Evolutionary conservation across 1,140 invertebrate genomes (phyloP).

Genomic region (Tetramorium parvispinum): DNA sequence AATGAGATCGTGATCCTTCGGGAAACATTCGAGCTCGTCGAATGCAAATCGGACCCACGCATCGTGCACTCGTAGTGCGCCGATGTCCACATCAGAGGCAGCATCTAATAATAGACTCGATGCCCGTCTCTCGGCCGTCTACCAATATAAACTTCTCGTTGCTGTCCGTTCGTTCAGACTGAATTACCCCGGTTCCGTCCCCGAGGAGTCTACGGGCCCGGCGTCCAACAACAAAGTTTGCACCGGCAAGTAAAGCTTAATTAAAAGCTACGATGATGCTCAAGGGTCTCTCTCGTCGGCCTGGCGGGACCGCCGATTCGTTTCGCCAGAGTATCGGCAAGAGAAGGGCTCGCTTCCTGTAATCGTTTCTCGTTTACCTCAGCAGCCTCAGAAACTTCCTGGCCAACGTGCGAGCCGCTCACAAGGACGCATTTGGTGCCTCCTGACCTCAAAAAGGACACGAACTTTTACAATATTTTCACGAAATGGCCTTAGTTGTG

Average conservation of each 20-base stretch:
- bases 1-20: constrained; percentile 46
- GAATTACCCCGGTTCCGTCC: constrained; percentile 71
- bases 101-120: constrained; percentile 72
- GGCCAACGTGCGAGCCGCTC: background rate
- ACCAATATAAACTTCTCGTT: constrained; percentile 76
- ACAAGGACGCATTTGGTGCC: background rate
- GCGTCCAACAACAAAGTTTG: constrained; percentile 75
- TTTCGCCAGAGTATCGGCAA: constrained; percentile 63
- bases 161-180: constrained; percentile 70
- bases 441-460: background rate
- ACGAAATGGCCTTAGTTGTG: background rate
- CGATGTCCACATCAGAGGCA: constrained; percentile 47
- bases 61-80: background rate
- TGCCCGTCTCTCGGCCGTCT: constrained; percentile 62
- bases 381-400: constrained; percentile 14
- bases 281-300: constrained; percentile 61
- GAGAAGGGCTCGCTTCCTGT: constrained; percentile 30
- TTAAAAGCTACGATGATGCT: constrained; percentile 78
- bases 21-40: constrained; percentile 44
- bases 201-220: constrained; percentile 68
- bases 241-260: constrained; percentile 75
- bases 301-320: constrained; percentile 54
- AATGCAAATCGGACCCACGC: constrained; percentile 39
- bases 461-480: background rate
- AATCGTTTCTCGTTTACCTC: constrained; percentile 69